Evolutionary conservation across 2,888 invertebrate genomes (phyloP), one percentile per base, ranked within the genome.

Genomic region (Siphonodentalium dalli): DNA sequence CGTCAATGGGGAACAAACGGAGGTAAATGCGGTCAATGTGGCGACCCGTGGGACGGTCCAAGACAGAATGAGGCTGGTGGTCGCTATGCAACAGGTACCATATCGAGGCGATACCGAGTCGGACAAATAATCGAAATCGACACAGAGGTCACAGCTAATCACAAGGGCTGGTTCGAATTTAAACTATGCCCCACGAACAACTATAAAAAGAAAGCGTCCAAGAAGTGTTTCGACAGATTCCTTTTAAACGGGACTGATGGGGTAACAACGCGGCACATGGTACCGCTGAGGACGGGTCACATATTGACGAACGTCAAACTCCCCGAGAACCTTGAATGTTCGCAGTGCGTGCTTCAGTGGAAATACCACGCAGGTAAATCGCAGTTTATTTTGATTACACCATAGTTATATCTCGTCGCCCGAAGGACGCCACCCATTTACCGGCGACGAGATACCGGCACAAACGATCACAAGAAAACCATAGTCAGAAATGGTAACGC

Each of bases 21-120:
- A 9, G 64, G 64, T 2, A 52, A 52, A 15, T 65, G 64, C 34
- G 64, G 64, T 2, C 37, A 61, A 11, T 65, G 64, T 41, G 64
- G 64, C 21, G 64, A 65, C 39, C 58, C 60, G 15, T 65, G 44
- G 42, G 54, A 53, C 33, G 61, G 59, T 15, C 35, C 23, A 29
- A 53, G 59, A 13, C 61, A 65, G 18, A 60, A 59, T 50, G 64
- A 65, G 50, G 64, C 64, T 42, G 64, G 64, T 15, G 64, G 64
- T 20, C 49, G 43, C 2, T 65, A 59, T 24, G 64, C 64, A 4
- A 61, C 57, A 18, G 64, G 64, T 27, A 62, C 55, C 15, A 58
- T 65, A 13, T 43, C 46, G 1, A 57, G 57, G 37, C 61, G 47
- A 3, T 65, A 65, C 31, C 50, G 41, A 5, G 57, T 57, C 31